Evolutionary conservation across 2,888 invertebrate species (phyloP).

Genomic region (Perizoma flavofasciatum): DNA sequence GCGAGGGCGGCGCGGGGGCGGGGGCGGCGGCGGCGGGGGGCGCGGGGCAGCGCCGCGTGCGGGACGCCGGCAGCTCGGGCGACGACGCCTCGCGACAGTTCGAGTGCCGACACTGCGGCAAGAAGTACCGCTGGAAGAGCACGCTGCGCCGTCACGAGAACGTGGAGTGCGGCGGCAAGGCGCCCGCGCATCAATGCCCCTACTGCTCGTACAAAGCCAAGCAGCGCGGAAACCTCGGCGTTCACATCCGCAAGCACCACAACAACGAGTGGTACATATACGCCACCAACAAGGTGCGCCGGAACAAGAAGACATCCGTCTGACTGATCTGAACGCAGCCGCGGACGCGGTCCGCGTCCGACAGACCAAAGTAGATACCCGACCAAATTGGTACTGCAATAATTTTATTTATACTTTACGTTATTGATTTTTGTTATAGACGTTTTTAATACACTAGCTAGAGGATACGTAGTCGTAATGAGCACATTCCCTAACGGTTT

Average conservation of each 20-base stretch:
- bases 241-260: slow-evolving; percentile 92
- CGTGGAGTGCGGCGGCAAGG: slow-evolving; percentile 93
- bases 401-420: slow-evolving; percentile 72
- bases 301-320: slow-evolving; percentile 73
- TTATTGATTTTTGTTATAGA: slow-evolving; percentile 69
- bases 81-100: slow-evolving; percentile 86
- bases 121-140: slow-evolving; percentile 94
- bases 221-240: slow-evolving; percentile 92
- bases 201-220: slow-evolving; percentile 91
- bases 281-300: slow-evolving; percentile 76
- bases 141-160: slow-evolving; percentile 92
- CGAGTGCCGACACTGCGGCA: slow-evolving; percentile 92
- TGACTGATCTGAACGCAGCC: slow-evolving; percentile 31
- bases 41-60: slow-evolving; percentile 47
- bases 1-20: slow-evolving; percentile 44
- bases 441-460: slow-evolving; percentile 74
- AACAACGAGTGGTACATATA: slow-evolving; percentile 80
- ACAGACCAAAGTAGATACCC: slow-evolving; percentile 79
- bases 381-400: slow-evolving; percentile 83
- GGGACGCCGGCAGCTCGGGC: slow-evolving; percentile 62
- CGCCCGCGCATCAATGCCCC: slow-evolving; percentile 91
- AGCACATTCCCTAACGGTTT: slow-evolving; percentile 81
- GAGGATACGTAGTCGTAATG: slow-evolving; percentile 67
- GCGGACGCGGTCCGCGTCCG: neutral
- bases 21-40: slow-evolving; percentile 27